A percentile compares a stretch with the other conserved stretches of the same genome.
phyloP scores from a whole-genome alignment of 2,888 invertebrate genomes.

The Tenthredo mesomela region DNA sequence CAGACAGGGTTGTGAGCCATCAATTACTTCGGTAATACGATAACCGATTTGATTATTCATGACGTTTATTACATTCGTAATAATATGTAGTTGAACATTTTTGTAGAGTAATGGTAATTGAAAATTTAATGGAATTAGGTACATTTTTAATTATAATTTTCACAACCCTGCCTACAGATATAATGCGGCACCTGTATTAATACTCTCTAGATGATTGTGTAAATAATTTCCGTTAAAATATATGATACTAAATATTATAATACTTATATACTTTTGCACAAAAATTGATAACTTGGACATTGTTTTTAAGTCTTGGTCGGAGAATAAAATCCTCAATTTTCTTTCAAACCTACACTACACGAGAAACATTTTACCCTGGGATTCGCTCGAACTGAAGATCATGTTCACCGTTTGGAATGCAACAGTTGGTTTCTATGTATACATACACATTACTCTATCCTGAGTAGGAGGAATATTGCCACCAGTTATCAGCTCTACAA shows the following conservation, averaged over 20 bases:
- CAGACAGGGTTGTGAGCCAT: too few species aligned
- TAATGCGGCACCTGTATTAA: not conserved
- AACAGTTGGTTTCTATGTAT: not conserved
- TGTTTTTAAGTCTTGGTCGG: not conserved
- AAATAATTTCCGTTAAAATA: not conserved
- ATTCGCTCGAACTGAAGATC: not conserved
- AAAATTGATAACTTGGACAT: not conserved
- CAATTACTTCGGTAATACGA: too few species aligned
- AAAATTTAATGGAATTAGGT: too few species aligned
- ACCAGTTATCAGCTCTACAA: constrained; percentile 1
- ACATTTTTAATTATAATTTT: too few species aligned
- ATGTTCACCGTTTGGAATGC: not conserved
- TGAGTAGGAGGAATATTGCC: not conserved
- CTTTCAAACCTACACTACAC: not conserved
- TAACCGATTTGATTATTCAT: too few species aligned
- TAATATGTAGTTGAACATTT: too few species aligned
- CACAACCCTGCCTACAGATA: too few species aligned
- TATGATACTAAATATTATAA: not conserved
- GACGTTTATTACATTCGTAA: too few species aligned
- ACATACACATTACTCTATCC: not conserved
- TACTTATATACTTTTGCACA: not conserved
- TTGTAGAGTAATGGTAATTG: too few species aligned
- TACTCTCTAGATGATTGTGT: not conserved
- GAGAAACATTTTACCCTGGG: not conserved
- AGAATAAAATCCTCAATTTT: not conserved